Conservation (phyloP, 2,113 vertebrate species). For the Oenanthe oenanthe region DNA sequence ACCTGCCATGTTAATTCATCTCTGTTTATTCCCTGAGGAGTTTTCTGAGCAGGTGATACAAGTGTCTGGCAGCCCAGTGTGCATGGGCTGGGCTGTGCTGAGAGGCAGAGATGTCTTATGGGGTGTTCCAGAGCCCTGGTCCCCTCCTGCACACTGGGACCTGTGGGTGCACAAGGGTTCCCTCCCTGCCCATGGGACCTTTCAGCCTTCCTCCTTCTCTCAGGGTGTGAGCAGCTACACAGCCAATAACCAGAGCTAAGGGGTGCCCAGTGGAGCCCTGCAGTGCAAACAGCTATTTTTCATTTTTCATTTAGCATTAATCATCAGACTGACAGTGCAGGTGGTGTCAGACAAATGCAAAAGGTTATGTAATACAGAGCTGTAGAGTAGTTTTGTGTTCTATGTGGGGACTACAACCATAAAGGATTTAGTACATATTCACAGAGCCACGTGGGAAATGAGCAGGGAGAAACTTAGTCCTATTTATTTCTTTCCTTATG, state of each 20-base stretch:
- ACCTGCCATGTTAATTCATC: neutral
- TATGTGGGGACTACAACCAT: neutral
- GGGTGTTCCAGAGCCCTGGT: neutral
- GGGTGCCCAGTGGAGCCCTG: neutral
- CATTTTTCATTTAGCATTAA: neutral
- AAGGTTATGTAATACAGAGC: neutral
- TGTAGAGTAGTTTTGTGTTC: neutral
- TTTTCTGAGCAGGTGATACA: neutral
- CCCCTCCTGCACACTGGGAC: neutral
- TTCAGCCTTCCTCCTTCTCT: neutral
- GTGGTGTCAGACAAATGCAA: neutral
- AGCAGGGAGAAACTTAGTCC: neutral
- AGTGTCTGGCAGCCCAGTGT: neutral
- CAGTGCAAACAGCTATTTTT: neutral
- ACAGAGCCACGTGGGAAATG: neutral
- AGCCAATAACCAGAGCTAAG: neutral
- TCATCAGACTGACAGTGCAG: neutral
- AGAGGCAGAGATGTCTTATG: neutral
- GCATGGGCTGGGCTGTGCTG: neutral
- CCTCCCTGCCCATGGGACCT: neutral
- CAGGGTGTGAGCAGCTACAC: neutral
- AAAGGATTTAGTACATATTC: neutral
- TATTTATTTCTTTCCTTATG: neutral
- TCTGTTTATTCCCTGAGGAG: neutral
- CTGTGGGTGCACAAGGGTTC: neutral